Percentiles rank a stretch among this genome's conserved stretches.
Evolutionary conservation across 2,113 vertebrate species (phyloP).

Genomic region (Oceanites oceanicus): DNA sequence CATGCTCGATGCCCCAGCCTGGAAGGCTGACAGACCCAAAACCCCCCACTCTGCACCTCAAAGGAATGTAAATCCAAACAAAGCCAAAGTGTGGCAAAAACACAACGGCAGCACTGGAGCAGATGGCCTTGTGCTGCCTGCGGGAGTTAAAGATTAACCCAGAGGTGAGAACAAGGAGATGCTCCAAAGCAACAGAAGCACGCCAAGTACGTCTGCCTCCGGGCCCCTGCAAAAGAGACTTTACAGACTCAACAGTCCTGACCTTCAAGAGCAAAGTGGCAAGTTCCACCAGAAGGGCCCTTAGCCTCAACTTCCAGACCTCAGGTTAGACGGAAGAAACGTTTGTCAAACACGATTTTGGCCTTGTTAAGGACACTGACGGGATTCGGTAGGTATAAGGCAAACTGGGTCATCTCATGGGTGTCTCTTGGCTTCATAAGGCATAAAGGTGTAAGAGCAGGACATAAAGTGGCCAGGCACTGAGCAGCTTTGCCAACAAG

Average conservation of each 20-base stretch:
- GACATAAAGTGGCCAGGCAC: background rate
- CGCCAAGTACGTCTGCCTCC: background rate
- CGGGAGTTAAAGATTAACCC: background rate
- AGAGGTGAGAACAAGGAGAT: background rate
- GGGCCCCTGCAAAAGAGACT: background rate
- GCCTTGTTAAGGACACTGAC: background rate
- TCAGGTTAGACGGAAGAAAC: background rate
- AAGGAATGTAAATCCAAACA: background rate
- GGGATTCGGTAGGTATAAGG: background rate
- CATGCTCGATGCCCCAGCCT: background rate
- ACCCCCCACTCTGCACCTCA: background rate
- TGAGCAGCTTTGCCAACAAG: background rate
- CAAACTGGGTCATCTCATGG: background rate
- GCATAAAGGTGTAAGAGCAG: background rate
- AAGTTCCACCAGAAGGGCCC: background rate
- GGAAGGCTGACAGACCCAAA: background rate
- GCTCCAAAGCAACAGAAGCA: background rate
- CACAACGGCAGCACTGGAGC: background rate
- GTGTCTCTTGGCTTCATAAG: background rate
- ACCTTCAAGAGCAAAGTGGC: background rate
- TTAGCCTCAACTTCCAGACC: background rate
- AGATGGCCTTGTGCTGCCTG: background rate
- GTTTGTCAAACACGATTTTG: rapidly evolving
- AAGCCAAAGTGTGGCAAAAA: background rate
- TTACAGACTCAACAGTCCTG: background rate